Evolutionary conservation across 2,888 invertebrate species (phyloP).

Genomic region (Agriopis aurantiaria): DNA sequence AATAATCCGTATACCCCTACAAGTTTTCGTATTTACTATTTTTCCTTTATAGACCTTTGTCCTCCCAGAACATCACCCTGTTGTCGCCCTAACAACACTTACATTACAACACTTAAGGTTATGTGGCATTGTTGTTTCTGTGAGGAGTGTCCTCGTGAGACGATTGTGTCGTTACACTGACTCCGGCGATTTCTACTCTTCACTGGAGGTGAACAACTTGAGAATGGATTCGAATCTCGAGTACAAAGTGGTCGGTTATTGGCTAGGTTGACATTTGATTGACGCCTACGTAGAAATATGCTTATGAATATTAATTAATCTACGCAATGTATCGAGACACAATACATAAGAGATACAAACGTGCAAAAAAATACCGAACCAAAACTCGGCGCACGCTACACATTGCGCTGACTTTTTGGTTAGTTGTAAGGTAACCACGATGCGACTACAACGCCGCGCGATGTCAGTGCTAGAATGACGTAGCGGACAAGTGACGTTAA

Average conservation of each 20-base stretch:
- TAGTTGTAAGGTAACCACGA: too few species aligned
- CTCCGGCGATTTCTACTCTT: constrained; percentile 38
- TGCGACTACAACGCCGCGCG: too few species aligned
- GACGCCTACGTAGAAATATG: neutral
- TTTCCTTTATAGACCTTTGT: neutral
- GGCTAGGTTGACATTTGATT: constrained; percentile 3
- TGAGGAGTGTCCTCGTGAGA: constrained; percentile 57
- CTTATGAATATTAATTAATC: neutral
- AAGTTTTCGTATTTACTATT: too few species aligned
- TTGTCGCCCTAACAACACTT: constrained; percentile 42
- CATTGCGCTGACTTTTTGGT: too few species aligned
- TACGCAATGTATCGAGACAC: too few species aligned
- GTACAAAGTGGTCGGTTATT: constrained; percentile 10
- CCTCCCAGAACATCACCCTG: constrained; percentile 5
- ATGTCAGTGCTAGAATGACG: too few species aligned
- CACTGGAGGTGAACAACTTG: neutral
- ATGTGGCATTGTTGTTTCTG: constrained; percentile 70
- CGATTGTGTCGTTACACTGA: constrained; percentile 61
- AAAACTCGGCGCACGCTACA: too few species aligned
- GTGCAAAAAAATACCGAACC: too few species aligned
- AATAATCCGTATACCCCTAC: too few species aligned
- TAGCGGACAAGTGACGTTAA: too few species aligned
- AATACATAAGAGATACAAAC: too few species aligned
- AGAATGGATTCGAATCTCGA: constrained; percentile 2
- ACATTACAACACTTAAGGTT: constrained; percentile 48